Evolutionary conservation across 2,113 vertebrate genomes (phyloP), one percentile per base, ranked within the genome.

Genomic region (Leucopternis melanops): DNA sequence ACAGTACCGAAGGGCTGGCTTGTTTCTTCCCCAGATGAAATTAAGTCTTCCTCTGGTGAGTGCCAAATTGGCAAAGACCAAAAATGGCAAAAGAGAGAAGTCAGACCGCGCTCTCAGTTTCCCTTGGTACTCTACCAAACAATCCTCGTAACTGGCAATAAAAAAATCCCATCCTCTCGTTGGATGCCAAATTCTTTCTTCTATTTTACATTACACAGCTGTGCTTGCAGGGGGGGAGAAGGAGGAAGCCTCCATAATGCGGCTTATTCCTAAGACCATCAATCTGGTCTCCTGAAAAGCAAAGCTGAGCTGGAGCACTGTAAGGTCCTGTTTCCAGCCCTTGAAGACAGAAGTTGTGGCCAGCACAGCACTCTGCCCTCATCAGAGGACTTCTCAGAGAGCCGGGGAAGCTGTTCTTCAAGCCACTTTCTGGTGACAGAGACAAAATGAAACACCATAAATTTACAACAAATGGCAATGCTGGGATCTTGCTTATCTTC

Each of bases 21-120:
- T 77, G 81, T 88, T 88, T 54, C 93, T 93, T 93, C 88, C 85
- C 71, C 79, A 83, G 67, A 90, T 77, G 27, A 96, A 96, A 96
- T 82, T 38, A 86, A 75, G 78, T 62, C 94, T 96, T 97, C 74
- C 85, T 67, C 70, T 73, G 71, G 40, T 3, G 6, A 96, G 29
- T 49, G 67, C 66, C 92, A 96, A 95, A 42, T n/a, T 95, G 90
- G 94, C 70, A 91, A 92, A 90, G 84, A 34, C 38, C 40, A 85
- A 87, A 94, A 95, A 79, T 8, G 34, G 69, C 87, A 90, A 58
- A 58, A 87, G 25, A 81, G 26, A 90, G 52, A 92, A 87, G 61
- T 85, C 65, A 61, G 61, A 86, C 25, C 8, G 4, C 5, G 17
- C 16, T 94, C 71, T 85, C 71, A 38, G 32, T 83, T 90, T 93